Evolutionary conservation across 2,888 invertebrate genomes (phyloP).

Genomic region (Drosophila tanythrix): DNA sequence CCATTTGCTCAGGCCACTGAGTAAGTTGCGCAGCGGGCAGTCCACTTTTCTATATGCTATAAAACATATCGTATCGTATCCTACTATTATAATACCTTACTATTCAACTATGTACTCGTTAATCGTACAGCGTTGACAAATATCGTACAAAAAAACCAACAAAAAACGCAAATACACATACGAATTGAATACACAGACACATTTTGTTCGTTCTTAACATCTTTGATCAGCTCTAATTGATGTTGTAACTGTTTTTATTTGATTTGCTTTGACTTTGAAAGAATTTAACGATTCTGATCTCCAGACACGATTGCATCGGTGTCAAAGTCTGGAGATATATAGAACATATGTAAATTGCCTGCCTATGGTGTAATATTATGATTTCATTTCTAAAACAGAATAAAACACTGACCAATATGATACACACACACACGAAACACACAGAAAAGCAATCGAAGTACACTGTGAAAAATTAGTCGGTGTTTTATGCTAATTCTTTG

Average conservation of each 20-base stretch:
- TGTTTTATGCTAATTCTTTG: slow-evolving; percentile 78
- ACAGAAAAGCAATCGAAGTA: slow-evolving; percentile 29
- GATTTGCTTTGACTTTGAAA: slow-evolving; percentile 45
- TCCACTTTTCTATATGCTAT: slow-evolving; percentile 70
- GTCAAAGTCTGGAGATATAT: slow-evolving; percentile 39
- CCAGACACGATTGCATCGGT: slow-evolving; percentile 46
- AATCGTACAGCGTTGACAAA: slow-evolving; percentile 74
- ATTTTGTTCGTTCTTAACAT: slow-evolving; percentile 46
- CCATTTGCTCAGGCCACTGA: slow-evolving; percentile 99
- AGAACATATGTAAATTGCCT: slow-evolving; percentile 70
- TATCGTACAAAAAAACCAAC: slow-evolving; percentile 43
- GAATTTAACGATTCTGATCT: slow-evolving; percentile 26
- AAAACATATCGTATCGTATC: slow-evolving; percentile 66
- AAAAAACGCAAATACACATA: slow-evolving; percentile 22
- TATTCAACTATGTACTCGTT: slow-evolving; percentile 76
- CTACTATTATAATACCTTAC: slow-evolving; percentile 59
- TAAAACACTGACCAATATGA: neutral
- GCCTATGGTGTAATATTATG: slow-evolving; percentile 55
- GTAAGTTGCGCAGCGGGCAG: slow-evolving; percentile 90
- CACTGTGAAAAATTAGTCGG: slow-evolving; percentile 69
- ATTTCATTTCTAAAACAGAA: slow-evolving; percentile 23
- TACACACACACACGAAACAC: slow-evolving; percentile 28
- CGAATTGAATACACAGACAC: slow-evolving; percentile 27
- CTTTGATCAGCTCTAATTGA: slow-evolving; percentile 67
- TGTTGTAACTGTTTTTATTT: slow-evolving; percentile 63